Evolutionary conservation across 1,140 invertebrate genomes (phyloP), one percentile per base, ranked within the genome.

Genomic region (Scaptomyza graminum): DNA sequence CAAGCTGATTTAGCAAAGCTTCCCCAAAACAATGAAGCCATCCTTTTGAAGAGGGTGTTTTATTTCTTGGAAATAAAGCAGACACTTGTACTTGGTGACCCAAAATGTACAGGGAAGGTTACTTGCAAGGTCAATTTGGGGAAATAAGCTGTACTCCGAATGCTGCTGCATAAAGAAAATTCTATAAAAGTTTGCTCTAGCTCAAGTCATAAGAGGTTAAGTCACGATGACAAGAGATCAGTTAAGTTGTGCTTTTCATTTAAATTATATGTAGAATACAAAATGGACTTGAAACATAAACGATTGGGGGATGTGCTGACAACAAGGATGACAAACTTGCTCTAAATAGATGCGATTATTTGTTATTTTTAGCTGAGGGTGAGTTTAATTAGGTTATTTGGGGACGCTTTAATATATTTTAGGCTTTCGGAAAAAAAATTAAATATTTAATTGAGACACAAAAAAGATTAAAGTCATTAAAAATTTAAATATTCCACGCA

Each of bases 171-270:
- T 43, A 41, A 22, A 41, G 9, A 18, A 61, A 51, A 60, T 37
- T 34, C 28, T 31, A 25, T 11, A 22, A 43, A 54, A 37, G 9
- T 63, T 57, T 54, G 62, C n/a, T 34, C 47, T 9, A 61, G 18
- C 12, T 25, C 16, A 41, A 55, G 41, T 34, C 37, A 41, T 25
- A 9, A 28, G 63, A 52, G 68, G 37, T 60, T 72, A 72, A 72
- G 41, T 60, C 69, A 13, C 9, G 55, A 16, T 55, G 63, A 72
- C 69, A 72, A 43, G 55, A 60, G 69, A 67, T 72, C 68, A 66
- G n/a, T 54, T 46, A 39, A 57, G 43, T 62, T 31, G 15, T 28
- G 31, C 28, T 46, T 31, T 55, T 16, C 47, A 50, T 6, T 37
- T 46, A 56, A n/a, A n/a, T 5, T 41, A 18, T 18, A 54, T 12